Evolutionary conservation across 1,140 invertebrate genomes (phyloP), one percentile per base, ranked within the genome.

Genomic region (Halictus rubicundus): DNA sequence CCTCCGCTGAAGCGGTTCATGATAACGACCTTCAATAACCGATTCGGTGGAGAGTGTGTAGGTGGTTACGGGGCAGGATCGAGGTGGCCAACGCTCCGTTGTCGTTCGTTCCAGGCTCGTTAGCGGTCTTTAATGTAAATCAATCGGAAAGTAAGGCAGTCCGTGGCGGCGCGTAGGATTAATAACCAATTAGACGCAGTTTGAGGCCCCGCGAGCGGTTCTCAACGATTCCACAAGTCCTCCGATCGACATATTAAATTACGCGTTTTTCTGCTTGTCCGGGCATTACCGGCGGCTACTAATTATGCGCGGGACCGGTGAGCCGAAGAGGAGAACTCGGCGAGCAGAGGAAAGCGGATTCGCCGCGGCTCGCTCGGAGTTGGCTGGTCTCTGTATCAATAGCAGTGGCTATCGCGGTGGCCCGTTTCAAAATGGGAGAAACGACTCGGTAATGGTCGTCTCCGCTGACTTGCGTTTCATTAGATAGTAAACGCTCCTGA

Each of bases 381-480:
- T 42, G 23, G 27, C 16, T 65, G 5, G 14, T 12, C 8, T 5
- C 37, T 9, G 8, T 27, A 60, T 75, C 54, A 39, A 74, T 61
- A n/a, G 23, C 57, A 49, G 71, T 49, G 37, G 63, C 54, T 49
- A 49, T 52, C 66, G 42, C 19, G 19, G 49, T 49, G 61, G 60
- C 61, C 52, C 32, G 57, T 23, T 46, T 32, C 23, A 46, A 80
- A 74, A 64, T 23, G 61, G 27, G 19, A n/a, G 27, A 19, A 69
- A 60, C 60, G 25, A 39, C 42, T 32, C 14, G 10, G 42, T 23
- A 66, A 52, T 49, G 72, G 52, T 23, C 32, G 12, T 69, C 19
- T 37, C 37, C 23, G 32, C 57, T 23, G 60, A 78, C 68, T 74
- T 46, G 70, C 60, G 71, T 83, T 83, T 83, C 83, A 84, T 80